Conservation (phyloP, 2,888 invertebrate species). For the Hymenopus coronatus region DNA sequence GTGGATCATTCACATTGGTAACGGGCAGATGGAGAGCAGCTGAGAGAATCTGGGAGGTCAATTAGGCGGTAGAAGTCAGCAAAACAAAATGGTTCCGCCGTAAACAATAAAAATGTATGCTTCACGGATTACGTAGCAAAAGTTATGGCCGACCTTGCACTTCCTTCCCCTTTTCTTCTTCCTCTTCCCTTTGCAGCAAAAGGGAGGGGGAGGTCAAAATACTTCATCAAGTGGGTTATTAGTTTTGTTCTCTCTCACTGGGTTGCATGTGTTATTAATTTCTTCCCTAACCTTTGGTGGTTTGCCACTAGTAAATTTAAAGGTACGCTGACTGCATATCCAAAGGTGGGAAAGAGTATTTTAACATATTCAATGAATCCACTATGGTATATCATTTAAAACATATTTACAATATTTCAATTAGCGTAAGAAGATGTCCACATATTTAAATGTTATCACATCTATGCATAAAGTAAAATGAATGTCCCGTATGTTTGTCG, state of each 20-base stretch:
- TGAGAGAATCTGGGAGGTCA: background rate
- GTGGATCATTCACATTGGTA: background rate
- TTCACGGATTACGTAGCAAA: constrained; percentile 6
- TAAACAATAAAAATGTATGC: constrained; percentile 5
- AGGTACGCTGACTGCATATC: background rate
- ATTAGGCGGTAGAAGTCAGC: background rate
- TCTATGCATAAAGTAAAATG: no score
- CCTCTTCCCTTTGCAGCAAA: background rate
- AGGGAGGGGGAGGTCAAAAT: constrained; percentile 3
- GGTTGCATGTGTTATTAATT: background rate
- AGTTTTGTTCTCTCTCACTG: background rate
- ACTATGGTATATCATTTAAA: no score
- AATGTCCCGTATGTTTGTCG: no score
- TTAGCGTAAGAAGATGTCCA: no score
- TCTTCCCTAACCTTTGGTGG: background rate
- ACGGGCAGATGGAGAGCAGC: background rate
- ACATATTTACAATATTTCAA: no score
- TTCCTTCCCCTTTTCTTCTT: background rate
- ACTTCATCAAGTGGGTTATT: constrained; percentile 9
- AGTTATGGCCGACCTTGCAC: constrained; percentile 9
- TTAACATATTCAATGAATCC: no score
- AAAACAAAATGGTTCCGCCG: background rate
- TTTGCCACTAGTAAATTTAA: background rate
- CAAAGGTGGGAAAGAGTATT: background rate
- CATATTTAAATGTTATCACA: no score